phyloP scores from a whole-genome alignment of 2,888 invertebrate genomes.

The Drosophila kanekoi region DNA sequence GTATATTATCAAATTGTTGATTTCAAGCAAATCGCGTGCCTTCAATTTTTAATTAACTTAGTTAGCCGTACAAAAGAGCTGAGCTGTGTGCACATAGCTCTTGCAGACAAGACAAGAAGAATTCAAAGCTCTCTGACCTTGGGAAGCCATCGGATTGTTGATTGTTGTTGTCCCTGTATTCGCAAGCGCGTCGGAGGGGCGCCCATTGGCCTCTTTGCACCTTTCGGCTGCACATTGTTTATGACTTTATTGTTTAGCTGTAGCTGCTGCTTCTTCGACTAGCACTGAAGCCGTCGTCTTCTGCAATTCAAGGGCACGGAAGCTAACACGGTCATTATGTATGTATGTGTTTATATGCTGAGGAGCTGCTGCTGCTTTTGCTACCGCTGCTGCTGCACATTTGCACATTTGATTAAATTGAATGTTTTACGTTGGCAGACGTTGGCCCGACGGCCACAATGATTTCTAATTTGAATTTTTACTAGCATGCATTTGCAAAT shows the following conservation, averaged over 20 bases:
- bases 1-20: conserved; percentile 70
- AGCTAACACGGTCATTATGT: conserved; percentile 56
- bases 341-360: conserved; percentile 15
- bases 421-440: conserved; percentile 47
- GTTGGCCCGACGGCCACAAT: conserved; percentile 62
- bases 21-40: conserved; percentile 71
- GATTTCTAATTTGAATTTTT: conserved; percentile 78
- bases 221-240: conserved; percentile 77
- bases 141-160: conserved; percentile 40
- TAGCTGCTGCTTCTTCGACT: conserved; percentile 33
- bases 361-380: conserved; percentile 23
- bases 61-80: conserved; percentile 63
- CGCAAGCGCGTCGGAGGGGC: conserved; percentile 48
- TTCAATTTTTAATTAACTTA: conserved; percentile 71
- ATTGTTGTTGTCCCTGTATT: conserved; percentile 33
- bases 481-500: conserved; percentile 73
- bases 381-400: conserved; percentile 17
- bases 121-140: conserved; percentile 53
- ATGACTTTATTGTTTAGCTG: conserved; percentile 75
- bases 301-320: conserved; percentile 65
- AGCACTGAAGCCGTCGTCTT: conserved; percentile 46
- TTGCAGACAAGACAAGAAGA: conserved; percentile 49
- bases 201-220: conserved; percentile 56
- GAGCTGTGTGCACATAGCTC: conserved; percentile 30
- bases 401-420: conserved; percentile 61